Base-by-base conservation (phyloP, 92 coral and sea anemone genomes). In the Micromussa lordhowensis region DNA sequence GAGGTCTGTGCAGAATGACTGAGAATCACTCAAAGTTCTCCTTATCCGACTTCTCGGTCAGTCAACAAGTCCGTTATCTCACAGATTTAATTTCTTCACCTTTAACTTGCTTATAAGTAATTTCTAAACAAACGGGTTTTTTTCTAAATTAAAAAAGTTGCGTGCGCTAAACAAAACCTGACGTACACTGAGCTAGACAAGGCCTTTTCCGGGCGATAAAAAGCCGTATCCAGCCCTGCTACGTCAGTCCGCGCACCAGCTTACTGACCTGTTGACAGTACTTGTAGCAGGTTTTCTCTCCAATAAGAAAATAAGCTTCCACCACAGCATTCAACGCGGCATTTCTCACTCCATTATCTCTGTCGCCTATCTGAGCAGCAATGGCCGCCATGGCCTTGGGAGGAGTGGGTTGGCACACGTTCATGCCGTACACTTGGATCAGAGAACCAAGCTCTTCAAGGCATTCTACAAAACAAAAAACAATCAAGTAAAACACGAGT, bases 321-420 rank as follows among this genome's bases (percentile, higher is more conserved):
- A 95, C 96, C 51, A 98, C 93, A 22, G 99, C 92, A 93, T 98
- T 98, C 28, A 98, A 94, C 30, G 99, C 98, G n/a, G 99, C 98
- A 73, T 93, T 98, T 54, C 99, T 93, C 40, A 98, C 99, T 36
- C 96, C 94, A 61, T 98, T 98, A 85, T 98, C 99, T n/a, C 98
- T 92, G 91, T 98, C 99, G 21, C 98, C 95, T 32, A 98, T 98
- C 89, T 98, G 98, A 18, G 95, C 82, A 72, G 98, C 98, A n/a
- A 98, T 91, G 58, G 96, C 95, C 26, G 98, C 92, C 5, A 98
- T 78, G 3, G 99, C 99, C 83, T 98, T 98, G 32, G 96, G 95
- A 11, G 99, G 99, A 35, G 94, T 92, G 21, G 98, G 99, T 36
- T 96, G 98, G 32, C 98, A 98, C 85, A 98, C 99, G 49, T 94